phyloP scores from a whole-genome alignment of 1,140 invertebrate genomes.

The Musca domestica region DNA sequence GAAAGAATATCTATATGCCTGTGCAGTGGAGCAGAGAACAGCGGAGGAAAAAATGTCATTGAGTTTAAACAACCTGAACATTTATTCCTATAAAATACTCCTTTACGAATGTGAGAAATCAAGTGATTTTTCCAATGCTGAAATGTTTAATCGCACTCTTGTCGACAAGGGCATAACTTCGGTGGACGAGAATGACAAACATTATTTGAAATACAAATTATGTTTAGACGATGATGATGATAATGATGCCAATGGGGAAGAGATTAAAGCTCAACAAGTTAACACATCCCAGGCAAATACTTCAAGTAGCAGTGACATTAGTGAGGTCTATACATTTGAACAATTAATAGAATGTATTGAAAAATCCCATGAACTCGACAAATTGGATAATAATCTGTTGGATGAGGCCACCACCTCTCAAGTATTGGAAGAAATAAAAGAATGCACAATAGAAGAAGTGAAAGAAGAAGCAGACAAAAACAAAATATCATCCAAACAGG shows the following conservation, averaged over 20 bases:
- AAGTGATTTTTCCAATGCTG: conserved; percentile 5
- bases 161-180: conserved; percentile 16
- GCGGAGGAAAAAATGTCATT: background rate
- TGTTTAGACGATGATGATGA: background rate
- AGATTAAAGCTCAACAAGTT: background rate
- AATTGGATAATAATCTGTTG: background rate
- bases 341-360: background rate
- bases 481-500: too few relatives aligned
- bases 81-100: conserved; percentile 26
- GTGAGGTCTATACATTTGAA: background rate
- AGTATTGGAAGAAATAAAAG: too few relatives aligned
- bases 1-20: conserved; percentile 20
- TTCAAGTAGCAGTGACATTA: background rate
- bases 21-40: conserved; percentile 4
- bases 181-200: conserved; percentile 6
- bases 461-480: background rate
- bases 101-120: conserved; percentile 24
- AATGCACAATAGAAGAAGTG: too few relatives aligned
- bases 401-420: background rate
- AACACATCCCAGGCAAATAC: background rate
- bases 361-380: background rate
- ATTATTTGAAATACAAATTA: conserved; percentile 18
- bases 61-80: background rate
- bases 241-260: background rate
- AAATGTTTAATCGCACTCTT: conserved; percentile 20